Conservation (phyloP, 2,113 vertebrate species). For the Motacilla tschutschensis region DNA sequence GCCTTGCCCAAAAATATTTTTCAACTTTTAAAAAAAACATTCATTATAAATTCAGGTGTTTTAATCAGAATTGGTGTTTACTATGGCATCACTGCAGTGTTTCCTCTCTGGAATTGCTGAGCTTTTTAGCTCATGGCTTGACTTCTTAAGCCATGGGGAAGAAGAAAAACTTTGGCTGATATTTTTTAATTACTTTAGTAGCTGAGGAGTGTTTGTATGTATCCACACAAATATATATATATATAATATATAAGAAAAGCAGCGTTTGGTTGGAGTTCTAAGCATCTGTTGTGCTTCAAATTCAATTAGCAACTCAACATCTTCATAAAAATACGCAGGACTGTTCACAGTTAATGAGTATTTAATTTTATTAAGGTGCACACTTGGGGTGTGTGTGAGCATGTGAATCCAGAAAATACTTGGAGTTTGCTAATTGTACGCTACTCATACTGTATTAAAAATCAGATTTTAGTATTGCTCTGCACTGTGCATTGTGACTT, state of each 20-base stretch:
- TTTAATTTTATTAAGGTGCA: background rate
- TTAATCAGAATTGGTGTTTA: constrained; percentile 1
- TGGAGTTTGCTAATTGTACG: background rate
- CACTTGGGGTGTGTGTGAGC: background rate
- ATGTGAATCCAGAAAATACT: background rate
- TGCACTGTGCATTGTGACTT: background rate
- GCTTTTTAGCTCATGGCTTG: background rate
- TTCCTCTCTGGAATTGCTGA: background rate
- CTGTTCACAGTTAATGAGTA: background rate
- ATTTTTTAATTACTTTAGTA: background rate
- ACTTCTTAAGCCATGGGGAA: background rate
- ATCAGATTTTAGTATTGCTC: background rate
- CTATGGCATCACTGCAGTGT: background rate
- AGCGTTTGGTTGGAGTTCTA: background rate
- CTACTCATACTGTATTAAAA: fast-evolving
- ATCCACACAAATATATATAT: background rate
- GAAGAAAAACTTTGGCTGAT: background rate
- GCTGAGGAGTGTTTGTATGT: background rate
- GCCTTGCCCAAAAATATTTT: background rate
- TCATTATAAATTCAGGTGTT: background rate
- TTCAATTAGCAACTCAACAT: background rate
- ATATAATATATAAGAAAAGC: background rate
- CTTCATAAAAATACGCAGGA: background rate
- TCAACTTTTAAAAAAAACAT: background rate
- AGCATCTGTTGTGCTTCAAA: background rate